Base-by-base conservation (phyloP, 2,888 invertebrate genomes). In the Cheilosia variabilis region DNA sequence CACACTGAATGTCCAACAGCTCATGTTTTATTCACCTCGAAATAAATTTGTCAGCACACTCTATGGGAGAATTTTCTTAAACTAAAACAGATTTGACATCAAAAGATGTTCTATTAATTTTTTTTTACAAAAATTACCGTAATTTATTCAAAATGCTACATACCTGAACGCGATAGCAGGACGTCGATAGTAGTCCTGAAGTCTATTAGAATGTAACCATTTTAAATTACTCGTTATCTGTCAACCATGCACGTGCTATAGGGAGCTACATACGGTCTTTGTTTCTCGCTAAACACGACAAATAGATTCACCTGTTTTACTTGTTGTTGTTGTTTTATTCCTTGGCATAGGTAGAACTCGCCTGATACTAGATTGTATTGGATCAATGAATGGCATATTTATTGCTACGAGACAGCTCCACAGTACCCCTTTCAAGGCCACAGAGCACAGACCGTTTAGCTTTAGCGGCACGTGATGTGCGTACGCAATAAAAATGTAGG, bases 401-500 rank as follows among this genome's bases (percentile, higher is more conserved):
- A 69, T 69, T 45, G 47, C 24, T 31, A 31, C 17, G 4, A 24
- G 58, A 34, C 47, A 50, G 34, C 58, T 41, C 58, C 47, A 60
- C 17, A 2, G 17, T 47, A 9, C 45, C 37, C 58, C n/a, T 17
- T 58, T 58, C 71, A 71, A 71, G 71, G 58, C 71, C 37, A 71
- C 50, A 41, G 17, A 50, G 58, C 37, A 71, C 50, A 41, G 17
- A 50, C 45, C 50, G 41, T 71, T 71, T 60, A 71, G 22, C 50
- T 71, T 71, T 60, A 71, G 22, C 50, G 27, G 37, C 50, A 71
- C 71, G 71, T 71, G 71, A 60, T 71, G 34, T 50, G 71, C 58
- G 17, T 71, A 71, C 58, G 22, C 34, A 71, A 45, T 17, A 37
- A 24, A 22, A 27, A 62, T 41, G 27, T n/a, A n/a, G n/a, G n/a